Conservation (phyloP, 2,888 invertebrate species). For the Catocala fraxini region DNA sequence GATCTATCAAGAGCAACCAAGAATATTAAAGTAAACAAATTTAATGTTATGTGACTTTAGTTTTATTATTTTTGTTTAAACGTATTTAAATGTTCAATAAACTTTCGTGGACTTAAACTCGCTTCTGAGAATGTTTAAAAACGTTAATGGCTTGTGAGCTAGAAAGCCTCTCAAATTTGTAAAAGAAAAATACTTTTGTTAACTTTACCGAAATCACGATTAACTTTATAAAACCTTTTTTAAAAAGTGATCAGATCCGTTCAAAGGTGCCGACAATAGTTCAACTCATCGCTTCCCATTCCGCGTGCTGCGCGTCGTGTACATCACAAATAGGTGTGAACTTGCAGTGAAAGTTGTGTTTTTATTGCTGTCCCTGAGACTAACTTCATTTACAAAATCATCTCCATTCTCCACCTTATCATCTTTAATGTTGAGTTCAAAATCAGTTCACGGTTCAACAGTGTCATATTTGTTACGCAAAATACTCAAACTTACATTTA, state of each 20-base stretch:
- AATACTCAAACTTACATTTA: conserved; percentile 31
- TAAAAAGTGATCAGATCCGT: conserved; percentile 27
- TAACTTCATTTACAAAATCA: conserved; percentile 9
- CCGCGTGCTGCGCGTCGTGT: conserved; percentile 43
- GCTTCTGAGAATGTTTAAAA: too few relatives aligned
- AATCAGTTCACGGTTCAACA: conserved; percentile 14
- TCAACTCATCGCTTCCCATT: conserved; percentile 55
- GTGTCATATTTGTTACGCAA: conserved; percentile 33
- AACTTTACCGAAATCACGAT: conserved; percentile 7
- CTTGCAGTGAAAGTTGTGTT: conserved; percentile 64
- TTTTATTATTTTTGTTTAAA: too few relatives aligned
- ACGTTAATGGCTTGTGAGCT: not conserved
- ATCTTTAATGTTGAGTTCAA: conserved; percentile 12
- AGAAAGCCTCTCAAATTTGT: not conserved
- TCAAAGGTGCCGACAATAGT: conserved; percentile 42
- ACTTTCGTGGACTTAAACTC: too few relatives aligned
- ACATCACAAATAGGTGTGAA: conserved; percentile 72
- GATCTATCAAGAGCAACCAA: too few relatives aligned
- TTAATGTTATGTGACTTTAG: too few relatives aligned
- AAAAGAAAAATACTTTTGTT: not conserved
- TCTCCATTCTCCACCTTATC: conserved; percentile 26
- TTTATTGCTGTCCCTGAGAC: conserved; percentile 45
- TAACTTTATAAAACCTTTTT: not conserved
- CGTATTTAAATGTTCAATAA: too few relatives aligned
- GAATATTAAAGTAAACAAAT: too few relatives aligned